These are phyloP conservation scores for Caenorhabditis sinica DNA, from an alignment of 2,888 invertebrate genomes.

Conservation along the genomic window DNA sequence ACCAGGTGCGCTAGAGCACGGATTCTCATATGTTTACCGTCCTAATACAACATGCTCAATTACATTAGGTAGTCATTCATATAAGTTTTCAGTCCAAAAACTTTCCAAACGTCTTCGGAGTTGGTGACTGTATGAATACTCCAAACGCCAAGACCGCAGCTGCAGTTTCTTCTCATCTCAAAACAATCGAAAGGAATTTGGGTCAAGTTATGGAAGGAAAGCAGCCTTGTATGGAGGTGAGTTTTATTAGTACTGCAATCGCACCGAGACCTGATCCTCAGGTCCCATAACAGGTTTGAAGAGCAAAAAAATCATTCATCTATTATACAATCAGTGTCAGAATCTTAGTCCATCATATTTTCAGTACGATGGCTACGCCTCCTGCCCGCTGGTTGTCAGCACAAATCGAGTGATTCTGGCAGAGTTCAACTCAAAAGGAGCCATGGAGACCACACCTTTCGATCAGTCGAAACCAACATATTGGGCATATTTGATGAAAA, in stretches of 20 bases:
- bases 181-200: conserved; percentile 90
- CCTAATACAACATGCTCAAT: too few species aligned
- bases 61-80: too few species aligned
- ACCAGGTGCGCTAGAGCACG: too few species aligned
- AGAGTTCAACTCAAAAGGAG: conserved; percentile 93
- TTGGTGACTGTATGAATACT: conserved; percentile 94
- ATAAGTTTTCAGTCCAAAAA: conserved; percentile 90
- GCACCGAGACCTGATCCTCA: too few species aligned
- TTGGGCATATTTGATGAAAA: conserved; percentile 91
- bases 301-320: too few species aligned
- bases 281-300: too few species aligned
- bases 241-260: too few species aligned
- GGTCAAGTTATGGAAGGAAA: conserved; percentile 87
- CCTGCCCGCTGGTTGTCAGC: conserved; percentile 95
- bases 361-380: conserved; percentile 95
- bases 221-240: conserved; percentile 78
- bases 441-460: conserved; percentile 94
- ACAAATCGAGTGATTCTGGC: conserved; percentile 88
- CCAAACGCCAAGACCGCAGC: conserved; percentile 98
- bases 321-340: too few species aligned
- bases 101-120: conserved; percentile 92
- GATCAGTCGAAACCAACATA: conserved; percentile 87
- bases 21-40: too few species aligned
- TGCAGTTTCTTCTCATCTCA: conserved; percentile 92
- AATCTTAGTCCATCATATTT: conserved; percentile 1